Percentiles rank a stretch among this genome's conserved stretches.
These are phyloP conservation scores for Bombus confusus DNA, from an alignment of 1,140 invertebrate species.

Conservation along the genomic window DNA sequence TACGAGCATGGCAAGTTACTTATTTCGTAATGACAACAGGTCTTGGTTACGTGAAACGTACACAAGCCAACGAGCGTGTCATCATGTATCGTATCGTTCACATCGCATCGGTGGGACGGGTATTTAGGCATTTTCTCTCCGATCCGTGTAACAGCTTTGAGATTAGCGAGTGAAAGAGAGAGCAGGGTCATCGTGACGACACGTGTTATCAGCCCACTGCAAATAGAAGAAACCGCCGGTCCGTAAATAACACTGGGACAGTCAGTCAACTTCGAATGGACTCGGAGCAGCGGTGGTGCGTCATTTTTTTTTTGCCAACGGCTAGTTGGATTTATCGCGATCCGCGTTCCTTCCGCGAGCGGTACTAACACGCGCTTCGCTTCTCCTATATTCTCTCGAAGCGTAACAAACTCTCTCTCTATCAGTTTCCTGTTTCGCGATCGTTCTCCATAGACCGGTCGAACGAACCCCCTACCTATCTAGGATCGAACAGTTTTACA, in stretches of 20 bases:
- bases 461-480: conserved; percentile 16
- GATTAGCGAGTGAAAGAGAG: conserved; percentile 42
- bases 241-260: conserved; percentile 66
- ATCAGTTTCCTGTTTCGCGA: conserved; percentile 38
- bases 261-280: conserved; percentile 50
- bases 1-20: not conserved
- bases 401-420: conserved; percentile 18
- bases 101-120: not conserved
- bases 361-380: not conserved
- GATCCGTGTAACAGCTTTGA: conserved; percentile 35
- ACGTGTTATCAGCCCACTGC: conserved; percentile 58
- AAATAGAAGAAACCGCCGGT: conserved; percentile 60
- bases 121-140: conserved; percentile 25
- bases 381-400: conserved; percentile 10
- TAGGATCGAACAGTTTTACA: conserved; percentile 20
- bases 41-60: not conserved
- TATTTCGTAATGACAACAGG: not conserved
- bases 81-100: not conserved
- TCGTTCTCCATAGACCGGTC: not conserved
- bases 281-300: conserved; percentile 4
- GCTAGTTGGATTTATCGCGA: conserved; percentile 16
- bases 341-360: not conserved
- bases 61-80: not conserved
- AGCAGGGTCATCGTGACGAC: conserved; percentile 58
- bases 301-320: conserved; percentile 32